A percentile compares a stretch with the other conserved stretches of the same genome.
phyloP scores from a whole-genome alignment of 2,888 invertebrate species.

The Myathropa florea region DNA sequence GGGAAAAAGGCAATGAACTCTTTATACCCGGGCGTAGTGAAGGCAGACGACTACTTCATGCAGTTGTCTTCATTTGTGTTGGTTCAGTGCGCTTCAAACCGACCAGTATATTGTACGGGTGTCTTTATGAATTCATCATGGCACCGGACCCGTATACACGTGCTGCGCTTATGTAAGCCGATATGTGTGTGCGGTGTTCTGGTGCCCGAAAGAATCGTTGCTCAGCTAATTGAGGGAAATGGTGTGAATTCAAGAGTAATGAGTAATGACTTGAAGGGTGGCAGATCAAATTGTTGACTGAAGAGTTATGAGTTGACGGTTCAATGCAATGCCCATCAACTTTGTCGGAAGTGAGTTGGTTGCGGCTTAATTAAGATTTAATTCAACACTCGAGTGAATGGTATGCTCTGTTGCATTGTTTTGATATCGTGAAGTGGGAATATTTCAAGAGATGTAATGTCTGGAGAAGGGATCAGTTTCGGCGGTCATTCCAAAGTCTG shows the following conservation, averaged over 20 bases:
- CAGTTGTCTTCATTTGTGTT: constrained; percentile 44
- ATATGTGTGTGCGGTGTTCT: background rate
- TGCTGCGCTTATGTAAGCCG: background rate
- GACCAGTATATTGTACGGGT: background rate
- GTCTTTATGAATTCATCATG: background rate
- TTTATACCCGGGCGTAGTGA: constrained; percentile 39
- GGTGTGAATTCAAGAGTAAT: constrained; percentile 11
- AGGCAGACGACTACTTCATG: background rate
- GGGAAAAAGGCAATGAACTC: constrained; percentile 59
- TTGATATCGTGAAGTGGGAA: background rate
- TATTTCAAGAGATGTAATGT: too few species aligned
- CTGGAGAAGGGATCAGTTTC: background rate
- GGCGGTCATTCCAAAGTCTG: too few species aligned
- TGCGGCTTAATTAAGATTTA: background rate
- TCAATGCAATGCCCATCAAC: background rate
- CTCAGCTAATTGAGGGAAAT: constrained; percentile 36
- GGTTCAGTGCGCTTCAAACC: constrained; percentile 34
- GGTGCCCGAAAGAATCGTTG: background rate
- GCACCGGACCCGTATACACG: background rate
- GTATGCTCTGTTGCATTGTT: background rate
- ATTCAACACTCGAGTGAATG: background rate
- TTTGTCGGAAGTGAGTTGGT: background rate
- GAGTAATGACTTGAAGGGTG: constrained; percentile 24
- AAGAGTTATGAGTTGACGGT: constrained; percentile 1
- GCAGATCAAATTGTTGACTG: constrained; percentile 35